Evolutionary conservation across 2,888 invertebrate genomes (phyloP).

Genomic region (Drosophila neonasuta): DNA sequence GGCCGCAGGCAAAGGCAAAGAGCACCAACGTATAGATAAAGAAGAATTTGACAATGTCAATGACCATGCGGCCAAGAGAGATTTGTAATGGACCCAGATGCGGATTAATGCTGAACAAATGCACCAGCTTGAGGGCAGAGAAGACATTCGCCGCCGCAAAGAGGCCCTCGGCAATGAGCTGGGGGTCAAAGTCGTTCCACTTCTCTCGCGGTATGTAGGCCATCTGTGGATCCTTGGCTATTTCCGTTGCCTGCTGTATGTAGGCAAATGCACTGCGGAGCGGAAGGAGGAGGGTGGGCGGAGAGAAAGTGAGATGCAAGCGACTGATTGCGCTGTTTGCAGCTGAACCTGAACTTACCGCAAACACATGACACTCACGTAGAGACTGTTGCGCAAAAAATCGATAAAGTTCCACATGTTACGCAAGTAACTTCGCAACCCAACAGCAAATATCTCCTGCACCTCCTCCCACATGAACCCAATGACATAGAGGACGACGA

Average conservation of each 20-base stretch:
- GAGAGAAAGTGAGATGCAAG: not conserved
- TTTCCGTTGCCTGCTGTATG: slow-evolving; percentile 88
- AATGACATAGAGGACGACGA: slow-evolving; percentile 92
- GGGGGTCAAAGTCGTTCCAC: slow-evolving; percentile 97
- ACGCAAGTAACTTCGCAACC: slow-evolving; percentile 92
- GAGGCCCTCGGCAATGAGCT: slow-evolving; percentile 94
- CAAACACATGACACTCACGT: slow-evolving; percentile 88
- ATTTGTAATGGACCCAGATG: slow-evolving; percentile 96
- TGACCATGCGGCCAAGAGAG: slow-evolving; percentile 93
- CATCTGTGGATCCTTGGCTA: slow-evolving; percentile 86
- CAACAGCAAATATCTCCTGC: slow-evolving; percentile 93
- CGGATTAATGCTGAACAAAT: slow-evolving; percentile 96
- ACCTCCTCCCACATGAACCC: slow-evolving; percentile 97
- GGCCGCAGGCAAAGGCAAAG: slow-evolving; percentile 95
- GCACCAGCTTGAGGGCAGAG: slow-evolving; percentile 94
- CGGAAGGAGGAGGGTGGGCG: not conserved
- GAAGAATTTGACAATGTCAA: slow-evolving; percentile 96
- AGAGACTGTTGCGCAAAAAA: slow-evolving; percentile 94
- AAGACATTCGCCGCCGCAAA: slow-evolving; percentile 98
- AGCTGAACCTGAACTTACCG: slow-evolving; percentile 76
- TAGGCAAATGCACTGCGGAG: slow-evolving; percentile 86
- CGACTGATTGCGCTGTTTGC: not conserved
- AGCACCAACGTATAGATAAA: slow-evolving; percentile 93
- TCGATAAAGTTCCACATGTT: slow-evolving; percentile 99
- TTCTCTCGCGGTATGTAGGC: slow-evolving; percentile 91